These are phyloP conservation scores for Cephus sareptanus DNA, from an alignment of 2,888 invertebrate genomes.

Conservation along the genomic window DNA sequence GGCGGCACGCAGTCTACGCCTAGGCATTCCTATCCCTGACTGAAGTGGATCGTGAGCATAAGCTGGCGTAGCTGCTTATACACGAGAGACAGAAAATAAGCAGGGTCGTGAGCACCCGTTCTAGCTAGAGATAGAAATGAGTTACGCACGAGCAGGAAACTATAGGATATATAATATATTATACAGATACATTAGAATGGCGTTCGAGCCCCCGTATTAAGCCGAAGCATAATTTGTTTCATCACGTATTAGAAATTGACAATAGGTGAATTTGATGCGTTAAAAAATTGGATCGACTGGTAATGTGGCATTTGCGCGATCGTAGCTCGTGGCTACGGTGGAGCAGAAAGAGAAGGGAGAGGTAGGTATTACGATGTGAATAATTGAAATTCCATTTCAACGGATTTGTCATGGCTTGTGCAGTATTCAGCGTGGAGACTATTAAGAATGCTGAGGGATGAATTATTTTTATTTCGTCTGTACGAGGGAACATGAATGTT, in stretches of 20 bases:
- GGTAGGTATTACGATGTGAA: background rate
- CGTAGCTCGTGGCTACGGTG: background rate
- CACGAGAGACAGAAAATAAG: background rate
- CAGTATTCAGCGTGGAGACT: background rate
- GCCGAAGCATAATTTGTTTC: background rate
- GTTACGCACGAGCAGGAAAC: background rate
- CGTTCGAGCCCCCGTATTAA: background rate
- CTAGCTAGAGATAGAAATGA: slow-evolving; percentile 21
- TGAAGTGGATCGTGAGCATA: slow-evolving; percentile 17
- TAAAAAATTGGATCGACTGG: background rate
- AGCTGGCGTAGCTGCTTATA: slow-evolving; percentile 7
- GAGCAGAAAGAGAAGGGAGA: background rate
- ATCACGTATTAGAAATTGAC: background rate
- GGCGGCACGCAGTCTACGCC: slow-evolving; percentile 48
- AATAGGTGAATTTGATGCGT: background rate
- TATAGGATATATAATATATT: background rate
- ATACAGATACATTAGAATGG: background rate
- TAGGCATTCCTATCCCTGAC: slow-evolving; percentile 32
- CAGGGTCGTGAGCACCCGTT: slow-evolving; percentile 4
- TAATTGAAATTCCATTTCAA: background rate
- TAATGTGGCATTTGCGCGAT: background rate
- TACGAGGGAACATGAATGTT: background rate
- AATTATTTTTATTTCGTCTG: background rate
- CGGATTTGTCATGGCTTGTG: background rate
- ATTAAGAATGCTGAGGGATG: background rate